phyloP scores from a whole-genome alignment of 2,113 vertebrate species.

The Polypterus senegalus region DNA sequence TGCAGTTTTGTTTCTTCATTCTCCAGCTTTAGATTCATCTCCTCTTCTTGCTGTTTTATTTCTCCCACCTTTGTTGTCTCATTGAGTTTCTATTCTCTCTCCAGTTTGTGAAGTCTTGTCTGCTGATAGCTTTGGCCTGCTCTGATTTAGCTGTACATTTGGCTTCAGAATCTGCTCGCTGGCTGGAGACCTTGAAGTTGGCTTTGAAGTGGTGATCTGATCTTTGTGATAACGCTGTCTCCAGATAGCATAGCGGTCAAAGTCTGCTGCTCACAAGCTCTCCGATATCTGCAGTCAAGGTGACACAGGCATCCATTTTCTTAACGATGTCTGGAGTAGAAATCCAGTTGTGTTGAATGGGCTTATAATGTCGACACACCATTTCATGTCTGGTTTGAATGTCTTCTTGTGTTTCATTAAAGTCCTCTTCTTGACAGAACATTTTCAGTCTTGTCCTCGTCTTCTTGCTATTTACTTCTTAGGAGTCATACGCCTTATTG shows the following conservation, averaged over 20 bases:
- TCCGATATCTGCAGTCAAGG: slow-evolving; percentile 14
- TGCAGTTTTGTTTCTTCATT: slow-evolving; percentile 16
- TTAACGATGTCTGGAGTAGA: slow-evolving; percentile 18
- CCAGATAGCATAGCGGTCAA: slow-evolving; percentile 11
- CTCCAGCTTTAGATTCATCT: not conserved
- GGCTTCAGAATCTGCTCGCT: slow-evolving; percentile 14
- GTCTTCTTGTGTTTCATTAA: slow-evolving; percentile 12
- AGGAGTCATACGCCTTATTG: slow-evolving; percentile 16
- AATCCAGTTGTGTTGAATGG: slow-evolving; percentile 14
- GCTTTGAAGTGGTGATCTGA: not conserved
- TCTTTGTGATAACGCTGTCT: slow-evolving; percentile 9
- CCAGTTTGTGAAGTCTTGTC: slow-evolving; percentile 4
- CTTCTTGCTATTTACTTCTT: slow-evolving; percentile 16
- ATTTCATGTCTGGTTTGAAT: slow-evolving; percentile 7
- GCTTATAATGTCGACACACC: slow-evolving; percentile 14
- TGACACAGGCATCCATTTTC: slow-evolving; percentile 19
- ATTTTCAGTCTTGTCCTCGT: slow-evolving; percentile 16
- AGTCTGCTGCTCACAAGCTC: slow-evolving; percentile 11
- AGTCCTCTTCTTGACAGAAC: slow-evolving; percentile 17
- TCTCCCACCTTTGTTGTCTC: slow-evolving; percentile 17
- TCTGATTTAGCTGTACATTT: slow-evolving; percentile 15
- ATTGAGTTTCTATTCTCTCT: slow-evolving; percentile 16
- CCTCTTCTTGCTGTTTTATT: slow-evolving; percentile 1
- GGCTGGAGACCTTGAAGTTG: slow-evolving; percentile 6
- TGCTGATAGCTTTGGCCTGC: slow-evolving; percentile 16